These are phyloP conservation scores for Sorex maritimensis DNA, from an alignment of 2,797 vertebrate species.

Conservation along the genomic window DNA sequence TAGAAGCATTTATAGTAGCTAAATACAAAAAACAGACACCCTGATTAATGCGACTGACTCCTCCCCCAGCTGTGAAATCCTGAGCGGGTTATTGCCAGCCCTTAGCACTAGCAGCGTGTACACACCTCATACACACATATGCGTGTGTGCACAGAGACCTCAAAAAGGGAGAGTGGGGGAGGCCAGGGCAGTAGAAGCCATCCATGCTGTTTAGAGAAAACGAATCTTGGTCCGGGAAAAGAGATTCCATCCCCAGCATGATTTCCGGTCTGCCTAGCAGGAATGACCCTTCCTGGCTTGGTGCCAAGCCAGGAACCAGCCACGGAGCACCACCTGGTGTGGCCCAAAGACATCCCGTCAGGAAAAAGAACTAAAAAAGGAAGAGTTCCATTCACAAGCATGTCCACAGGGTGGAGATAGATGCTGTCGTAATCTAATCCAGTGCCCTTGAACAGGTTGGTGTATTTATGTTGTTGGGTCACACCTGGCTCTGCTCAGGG, in stretches of 20 bases:
- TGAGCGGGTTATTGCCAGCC: background rate
- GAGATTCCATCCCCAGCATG: background rate
- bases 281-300: too few relatives aligned
- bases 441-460: slow-evolving; percentile 5
- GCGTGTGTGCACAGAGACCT: background rate
- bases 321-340: too few relatives aligned
- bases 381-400: background rate
- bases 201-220: background rate
- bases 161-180: background rate
- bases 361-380: too few relatives aligned
- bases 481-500: too few relatives aligned
- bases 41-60: background rate
- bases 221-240: slow-evolving; percentile 46
- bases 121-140: background rate
- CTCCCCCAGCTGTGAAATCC: background rate
- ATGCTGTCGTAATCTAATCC: background rate
- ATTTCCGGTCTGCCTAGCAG: too few relatives aligned
- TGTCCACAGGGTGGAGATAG: background rate
- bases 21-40: background rate
- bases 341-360: too few relatives aligned
- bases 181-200: background rate
- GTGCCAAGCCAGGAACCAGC: too few relatives aligned
- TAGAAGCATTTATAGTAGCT: slow-evolving; percentile 11
- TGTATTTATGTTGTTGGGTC: too few relatives aligned
- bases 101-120: too few relatives aligned